phyloP scores from a whole-genome alignment of 2,797 vertebrate genomes.

The Denticeps clupeoides region DNA sequence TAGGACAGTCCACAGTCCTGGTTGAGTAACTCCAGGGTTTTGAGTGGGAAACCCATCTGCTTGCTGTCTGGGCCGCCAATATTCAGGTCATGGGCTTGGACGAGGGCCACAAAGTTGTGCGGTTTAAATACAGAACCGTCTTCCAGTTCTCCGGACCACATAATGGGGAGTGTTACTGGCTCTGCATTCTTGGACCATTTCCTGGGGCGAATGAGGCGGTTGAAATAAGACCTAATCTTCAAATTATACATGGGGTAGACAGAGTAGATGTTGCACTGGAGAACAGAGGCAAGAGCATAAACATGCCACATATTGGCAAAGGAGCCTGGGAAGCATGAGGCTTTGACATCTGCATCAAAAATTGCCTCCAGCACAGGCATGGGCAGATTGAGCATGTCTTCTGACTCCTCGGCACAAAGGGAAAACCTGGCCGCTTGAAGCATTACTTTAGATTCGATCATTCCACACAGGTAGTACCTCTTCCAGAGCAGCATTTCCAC shows the following conservation, averaged over 20 bases:
- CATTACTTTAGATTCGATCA: conserved; percentile 97
- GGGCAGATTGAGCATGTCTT: conserved; percentile 79
- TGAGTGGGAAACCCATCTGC: conserved; percentile 40
- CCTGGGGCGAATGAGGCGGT: conserved; percentile 80
- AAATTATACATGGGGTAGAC: conserved; percentile 92
- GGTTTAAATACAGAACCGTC: conserved; percentile 70
- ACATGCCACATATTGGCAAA: conserved; percentile 96
- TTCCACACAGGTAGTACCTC: conserved; percentile 83
- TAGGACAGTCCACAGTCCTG: conserved; percentile 68
- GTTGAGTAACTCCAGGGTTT: conserved; percentile 58
- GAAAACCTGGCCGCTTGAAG: conserved; percentile 88
- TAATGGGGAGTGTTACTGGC: conserved; percentile 74
- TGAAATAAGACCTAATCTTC: conserved; percentile 90
- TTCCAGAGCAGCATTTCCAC: conserved; percentile 91
- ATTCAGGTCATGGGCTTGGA: conserved; percentile 59
- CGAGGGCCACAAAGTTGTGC: conserved; percentile 77
- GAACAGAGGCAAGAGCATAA: conserved; percentile 80
- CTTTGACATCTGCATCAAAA: conserved; percentile 88
- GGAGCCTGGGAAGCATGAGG: conserved; percentile 84
- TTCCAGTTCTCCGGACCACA: conserved; percentile 85
- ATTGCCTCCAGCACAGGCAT: conserved; percentile 80
- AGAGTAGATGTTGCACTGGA: conserved; percentile 83
- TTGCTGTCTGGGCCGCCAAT: conserved; percentile 40
- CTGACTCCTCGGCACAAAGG: conserved; percentile 79
- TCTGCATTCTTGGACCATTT: conserved; percentile 43